Percentiles rank a stretch among this genome's conserved stretches.
Conservation (phyloP, 2,888 invertebrate species). For the Chironomus riparius region DNA sequence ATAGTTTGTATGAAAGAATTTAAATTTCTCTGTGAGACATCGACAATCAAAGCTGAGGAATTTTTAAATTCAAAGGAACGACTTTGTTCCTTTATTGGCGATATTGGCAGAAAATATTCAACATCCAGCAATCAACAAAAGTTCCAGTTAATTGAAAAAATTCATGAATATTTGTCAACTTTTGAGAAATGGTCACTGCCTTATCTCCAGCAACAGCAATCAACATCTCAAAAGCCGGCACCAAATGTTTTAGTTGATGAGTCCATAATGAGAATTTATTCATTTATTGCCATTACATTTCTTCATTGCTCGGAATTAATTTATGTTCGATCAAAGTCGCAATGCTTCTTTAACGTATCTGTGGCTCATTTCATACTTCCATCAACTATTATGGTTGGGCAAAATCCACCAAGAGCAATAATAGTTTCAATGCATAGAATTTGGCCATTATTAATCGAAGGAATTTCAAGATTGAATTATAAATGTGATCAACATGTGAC, state of each 20-base stretch:
- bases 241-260: slow-evolving; percentile 31
- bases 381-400: slow-evolving; percentile 44
- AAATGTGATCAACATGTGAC: slow-evolving; percentile 44
- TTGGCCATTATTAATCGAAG: slow-evolving; percentile 47
- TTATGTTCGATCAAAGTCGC: slow-evolving; percentile 36
- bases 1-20: slow-evolving; percentile 36
- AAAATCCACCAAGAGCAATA: slow-evolving; percentile 38
- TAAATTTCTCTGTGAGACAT: slow-evolving; percentile 32
- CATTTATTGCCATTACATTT: slow-evolving; percentile 40
- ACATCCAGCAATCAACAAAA: slow-evolving; percentile 30
- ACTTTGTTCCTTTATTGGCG: slow-evolving; percentile 35
- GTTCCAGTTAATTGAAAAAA: slow-evolving; percentile 32
- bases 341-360: slow-evolving; percentile 45
- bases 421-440: slow-evolving; percentile 45
- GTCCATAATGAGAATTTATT: slow-evolving; percentile 37
- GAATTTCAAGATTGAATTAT: slow-evolving; percentile 44
- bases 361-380: slow-evolving; percentile 46
- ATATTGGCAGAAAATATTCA: slow-evolving; percentile 33
- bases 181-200: slow-evolving; percentile 36
- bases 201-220: neutral
- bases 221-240: neutral
- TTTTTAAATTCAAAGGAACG: slow-evolving; percentile 37
- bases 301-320: slow-evolving; percentile 39
- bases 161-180: slow-evolving; percentile 36
- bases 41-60: slow-evolving; percentile 29